Base-by-base conservation (phyloP, 2,113 vertebrate species). In the Pholis gunnellus region DNA sequence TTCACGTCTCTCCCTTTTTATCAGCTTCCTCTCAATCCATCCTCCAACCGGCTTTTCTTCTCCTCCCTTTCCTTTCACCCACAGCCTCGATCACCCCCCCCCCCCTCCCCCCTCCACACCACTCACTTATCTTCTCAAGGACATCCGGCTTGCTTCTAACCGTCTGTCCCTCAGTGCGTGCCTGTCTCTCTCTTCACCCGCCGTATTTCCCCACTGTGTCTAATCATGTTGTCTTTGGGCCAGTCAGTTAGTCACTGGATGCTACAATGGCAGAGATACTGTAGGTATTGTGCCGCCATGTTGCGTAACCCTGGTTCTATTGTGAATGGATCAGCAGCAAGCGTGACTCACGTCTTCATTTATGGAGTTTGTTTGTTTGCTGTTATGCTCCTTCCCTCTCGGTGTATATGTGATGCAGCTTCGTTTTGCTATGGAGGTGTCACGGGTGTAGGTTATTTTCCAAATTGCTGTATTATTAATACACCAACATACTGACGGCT, bases 101-200 rank as follows among this genome's bases (percentile, higher is more conserved):
- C 18, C 20, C 1, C 60, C 42, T 5, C 48, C 29, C 56, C 52
- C 48, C 54, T 10, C 48, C 75, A 70, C 40, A 7, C 64, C 79
- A 68, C 86, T 56, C 81, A 83, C 81, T 90, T 87, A 79, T 91
- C 90, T 87, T 89, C 82, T 92, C 92, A 93, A 93, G 92, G 92
- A 87, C 91, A 92, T 92, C 84, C 87, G 80, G 75, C 56, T 90
- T 82, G 87, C 82, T 77, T 86, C 54, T 82, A 42, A 79, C 76
- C 65, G 61, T 87, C 78, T 85, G 46, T 72, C 65, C 70, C 72
- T 83, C 72, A 2, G 46, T 67, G 56, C 69, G 59, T 65, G 67
- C 40, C 65, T 71, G 56, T 87, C 87, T 77, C 70, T 73, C 81
- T 73, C 81, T 61, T 25, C 78, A 7, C 79, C 76, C 6, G 69